Conservation (phyloP, 2,888 invertebrate species). For the Caradrina clavipalpis region DNA sequence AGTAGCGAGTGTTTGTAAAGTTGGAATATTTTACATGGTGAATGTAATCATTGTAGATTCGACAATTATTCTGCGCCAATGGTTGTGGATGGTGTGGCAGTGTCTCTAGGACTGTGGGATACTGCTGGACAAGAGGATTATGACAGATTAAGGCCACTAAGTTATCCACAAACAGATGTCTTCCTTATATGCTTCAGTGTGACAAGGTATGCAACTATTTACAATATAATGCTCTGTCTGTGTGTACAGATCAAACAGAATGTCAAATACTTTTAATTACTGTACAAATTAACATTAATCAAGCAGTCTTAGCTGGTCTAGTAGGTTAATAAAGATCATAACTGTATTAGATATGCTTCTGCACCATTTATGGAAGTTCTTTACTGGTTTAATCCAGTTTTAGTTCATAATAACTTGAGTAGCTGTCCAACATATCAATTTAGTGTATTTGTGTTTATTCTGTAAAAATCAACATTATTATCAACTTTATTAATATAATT, state of each 20-base stretch:
- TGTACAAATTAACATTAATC: slow-evolving; percentile 38
- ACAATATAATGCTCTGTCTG: background rate
- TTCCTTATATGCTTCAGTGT: slow-evolving; percentile 99
- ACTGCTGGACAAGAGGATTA: slow-evolving; percentile 99
- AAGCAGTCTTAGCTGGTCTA: slow-evolving; percentile 25
- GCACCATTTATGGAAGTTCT: background rate
- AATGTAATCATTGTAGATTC: slow-evolving; percentile 92
- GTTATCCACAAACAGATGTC: slow-evolving; percentile 99
- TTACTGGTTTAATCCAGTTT: slow-evolving; percentile 29
- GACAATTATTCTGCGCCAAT: slow-evolving; percentile 99
- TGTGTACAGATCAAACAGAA: slow-evolving; percentile 3
- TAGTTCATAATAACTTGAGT: background rate
- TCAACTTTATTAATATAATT: background rate
- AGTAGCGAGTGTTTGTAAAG: slow-evolving; percentile 10
- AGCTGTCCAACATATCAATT: no score
- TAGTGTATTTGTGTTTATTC: slow-evolving; percentile 18
- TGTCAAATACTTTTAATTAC: slow-evolving; percentile 34
- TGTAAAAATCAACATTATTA: slow-evolving; percentile 12
- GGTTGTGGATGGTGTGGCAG: slow-evolving; percentile 99
- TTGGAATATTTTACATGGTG: slow-evolving; percentile 5
- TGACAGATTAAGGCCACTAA: slow-evolving; percentile 98
- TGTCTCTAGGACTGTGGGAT: slow-evolving; percentile 99
- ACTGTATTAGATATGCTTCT: slow-evolving; percentile 6
- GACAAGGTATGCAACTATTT: slow-evolving; percentile 90
- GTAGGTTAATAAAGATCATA: slow-evolving; percentile 5